Evolutionary conservation across 2,888 invertebrate genomes (phyloP).

Genomic region (Mythimna impura): DNA sequence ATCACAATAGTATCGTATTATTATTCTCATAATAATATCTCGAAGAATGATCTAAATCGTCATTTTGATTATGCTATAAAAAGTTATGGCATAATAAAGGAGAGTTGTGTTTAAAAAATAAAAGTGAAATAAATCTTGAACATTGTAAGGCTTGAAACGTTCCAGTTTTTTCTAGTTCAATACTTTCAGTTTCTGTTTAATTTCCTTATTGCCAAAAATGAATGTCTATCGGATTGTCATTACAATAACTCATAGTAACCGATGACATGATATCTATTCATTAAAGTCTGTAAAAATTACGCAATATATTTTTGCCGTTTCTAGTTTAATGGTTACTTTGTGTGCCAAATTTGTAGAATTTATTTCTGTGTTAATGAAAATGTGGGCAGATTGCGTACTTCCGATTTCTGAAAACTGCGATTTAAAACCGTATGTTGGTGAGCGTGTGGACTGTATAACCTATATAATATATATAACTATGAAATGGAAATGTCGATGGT

Average conservation of each 20-base stretch:
- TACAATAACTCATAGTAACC: slow-evolving; percentile 35
- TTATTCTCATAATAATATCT: slow-evolving; percentile 9
- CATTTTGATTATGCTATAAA: slow-evolving; percentile 34
- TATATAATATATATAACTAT: too few relatives aligned
- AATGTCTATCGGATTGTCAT: slow-evolving; percentile 37
- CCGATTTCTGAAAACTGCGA: slow-evolving; percentile 7
- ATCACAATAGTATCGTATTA: slow-evolving; percentile 10
- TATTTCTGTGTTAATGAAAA: slow-evolving; percentile 45
- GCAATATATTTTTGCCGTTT: slow-evolving; percentile 42
- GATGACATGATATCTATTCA: slow-evolving; percentile 51
- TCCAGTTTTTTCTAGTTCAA: slow-evolving; percentile 15
- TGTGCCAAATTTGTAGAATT: slow-evolving; percentile 57
- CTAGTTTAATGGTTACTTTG: slow-evolving; percentile 42
- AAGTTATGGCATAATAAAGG: slow-evolving; percentile 19
- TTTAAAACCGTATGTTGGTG: slow-evolving; percentile 18
- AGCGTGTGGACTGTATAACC: too few relatives aligned
- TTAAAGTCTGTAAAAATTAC: slow-evolving; percentile 51
- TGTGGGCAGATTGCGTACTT: slow-evolving; percentile 8
- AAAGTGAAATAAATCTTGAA: slow-evolving; percentile 20
- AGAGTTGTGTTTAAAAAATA: slow-evolving; percentile 7
- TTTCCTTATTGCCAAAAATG: slow-evolving; percentile 52
- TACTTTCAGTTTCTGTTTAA: slow-evolving; percentile 29
- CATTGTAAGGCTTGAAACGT: slow-evolving; percentile 5
- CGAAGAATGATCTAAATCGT: slow-evolving; percentile 12
- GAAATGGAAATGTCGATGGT: too few relatives aligned